Evolutionary conservation across 2,888 invertebrate species (phyloP).

Genomic region (Noctua janthina): DNA sequence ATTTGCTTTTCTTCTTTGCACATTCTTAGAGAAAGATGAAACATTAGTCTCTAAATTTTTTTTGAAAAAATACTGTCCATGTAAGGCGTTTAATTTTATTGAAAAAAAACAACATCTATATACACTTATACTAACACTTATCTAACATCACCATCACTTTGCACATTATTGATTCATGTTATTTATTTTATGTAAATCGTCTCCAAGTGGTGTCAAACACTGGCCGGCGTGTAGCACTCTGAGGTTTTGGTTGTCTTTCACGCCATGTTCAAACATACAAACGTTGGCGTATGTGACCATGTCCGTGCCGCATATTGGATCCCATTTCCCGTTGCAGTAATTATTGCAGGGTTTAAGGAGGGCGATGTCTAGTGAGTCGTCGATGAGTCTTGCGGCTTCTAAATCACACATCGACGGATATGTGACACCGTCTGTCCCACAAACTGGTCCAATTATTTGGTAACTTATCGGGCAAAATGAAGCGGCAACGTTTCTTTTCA

Average conservation of each 20-base stretch:
- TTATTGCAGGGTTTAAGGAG: conserved; percentile 57
- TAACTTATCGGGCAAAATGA: conserved; percentile 61
- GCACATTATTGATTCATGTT: not conserved
- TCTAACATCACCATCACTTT: not conserved
- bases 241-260: conserved; percentile 41
- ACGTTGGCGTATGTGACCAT: conserved; percentile 65
- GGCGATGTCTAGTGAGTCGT: conserved; percentile 59
- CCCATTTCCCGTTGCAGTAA: conserved; percentile 62
- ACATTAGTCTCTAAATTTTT: not conserved
- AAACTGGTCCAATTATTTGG: conserved; percentile 60
- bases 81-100: conserved; percentile 2
- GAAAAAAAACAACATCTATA: not conserved
- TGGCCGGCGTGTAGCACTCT: conserved; percentile 59
- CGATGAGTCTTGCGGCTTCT: conserved; percentile 56
- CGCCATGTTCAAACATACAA: conserved; percentile 58
- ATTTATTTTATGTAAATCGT: conserved; percentile 34
- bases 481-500: conserved; percentile 15
- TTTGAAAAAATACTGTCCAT: not conserved
- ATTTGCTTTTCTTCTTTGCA: not conserved
- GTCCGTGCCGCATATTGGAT: conserved; percentile 66
- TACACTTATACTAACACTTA: not conserved
- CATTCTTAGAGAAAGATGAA: not conserved
- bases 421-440: conserved; percentile 65
- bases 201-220: conserved; percentile 61
- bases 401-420: conserved; percentile 64